Evolutionary conservation across 2,113 vertebrate species (phyloP), one percentile per base, ranked within the genome.

Genomic region (Suricata suricatta): DNA sequence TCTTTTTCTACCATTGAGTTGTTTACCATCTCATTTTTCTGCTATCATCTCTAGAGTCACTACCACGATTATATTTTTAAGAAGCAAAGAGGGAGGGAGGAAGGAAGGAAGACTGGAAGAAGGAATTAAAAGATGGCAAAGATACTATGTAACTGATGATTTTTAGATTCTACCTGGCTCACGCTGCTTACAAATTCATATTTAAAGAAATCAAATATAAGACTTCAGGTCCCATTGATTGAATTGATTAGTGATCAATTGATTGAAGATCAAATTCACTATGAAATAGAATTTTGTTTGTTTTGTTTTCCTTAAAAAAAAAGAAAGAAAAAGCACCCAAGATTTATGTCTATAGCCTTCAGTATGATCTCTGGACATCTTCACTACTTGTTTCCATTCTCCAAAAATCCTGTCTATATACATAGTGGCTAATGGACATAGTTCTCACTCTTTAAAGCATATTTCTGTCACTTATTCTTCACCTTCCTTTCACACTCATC

Each of bases 401-500:
- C 5, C 6, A 44, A 33, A 83, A 92, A 5, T 76, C 31, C 25
- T 19, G 33, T 21, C 12, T 14, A 74, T 4, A 17, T 31, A 41
- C 1, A 44, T 21, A 80, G 1, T 3, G 81, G 10, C 33, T 95
- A 6, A 12, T 71, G 10, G 57, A 82, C 74, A 35, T 38, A 19
- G 1, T 14, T 47, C 5, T n/a, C 14, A 2, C 54, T 14, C 5
- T 7, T 85, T 87, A 63, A 3, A 68, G 81, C 35, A 3, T 5
- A 15, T 38, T 74, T 87, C 31, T 79, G 1, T 50, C 54, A 57
- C 12, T 92, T 83, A 3, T 8, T 84, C 2, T 50, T 64, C 23
- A 7, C 3, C 0, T 29, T 15, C 0, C 5, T 47, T 64, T 52
- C 21, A 21, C 10, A 5, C 0, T 15, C 60, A 41, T 15, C 33